phyloP scores from a whole-genome alignment of 2,113 vertebrate genomes.

The Scortum barcoo region DNA sequence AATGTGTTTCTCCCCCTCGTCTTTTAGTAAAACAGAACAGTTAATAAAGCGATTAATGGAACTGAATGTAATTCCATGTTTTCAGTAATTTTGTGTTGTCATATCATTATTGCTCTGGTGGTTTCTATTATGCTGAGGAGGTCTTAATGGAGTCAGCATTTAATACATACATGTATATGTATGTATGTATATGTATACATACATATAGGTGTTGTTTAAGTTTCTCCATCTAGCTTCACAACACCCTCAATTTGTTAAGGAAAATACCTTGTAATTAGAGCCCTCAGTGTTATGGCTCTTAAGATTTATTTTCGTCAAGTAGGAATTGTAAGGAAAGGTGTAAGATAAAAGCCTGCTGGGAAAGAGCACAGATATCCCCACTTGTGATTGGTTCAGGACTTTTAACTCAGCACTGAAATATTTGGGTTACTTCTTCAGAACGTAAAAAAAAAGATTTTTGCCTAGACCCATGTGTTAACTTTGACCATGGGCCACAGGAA shows the following conservation, averaged over 20 bases:
- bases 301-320: slow-evolving; percentile 1
- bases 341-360: slow-evolving; percentile 11
- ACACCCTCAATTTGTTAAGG: neutral
- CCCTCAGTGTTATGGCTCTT: slow-evolving; percentile 15
- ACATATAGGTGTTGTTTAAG: slow-evolving; percentile 4
- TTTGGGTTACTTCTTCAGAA: neutral
- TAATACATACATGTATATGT: neutral
- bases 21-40: neutral
- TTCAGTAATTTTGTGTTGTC: neutral
- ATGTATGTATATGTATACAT: too few relatives aligned
- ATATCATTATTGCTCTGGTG: neutral
- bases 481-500: neutral
- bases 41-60: neutral
- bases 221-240: neutral
- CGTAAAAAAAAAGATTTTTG: neutral
- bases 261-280: slow-evolving; percentile 32
- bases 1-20: neutral
- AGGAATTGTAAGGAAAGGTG: neutral
- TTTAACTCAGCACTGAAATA: slow-evolving; percentile 1
- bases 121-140: neutral
- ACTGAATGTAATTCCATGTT: neutral
- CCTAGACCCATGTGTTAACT: neutral
- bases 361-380: neutral
- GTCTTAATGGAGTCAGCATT: slow-evolving; percentile 8
- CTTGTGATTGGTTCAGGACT: neutral